phyloP scores from a whole-genome alignment of 1,140 invertebrate genomes.

The Sarcophaga peregrina region DNA sequence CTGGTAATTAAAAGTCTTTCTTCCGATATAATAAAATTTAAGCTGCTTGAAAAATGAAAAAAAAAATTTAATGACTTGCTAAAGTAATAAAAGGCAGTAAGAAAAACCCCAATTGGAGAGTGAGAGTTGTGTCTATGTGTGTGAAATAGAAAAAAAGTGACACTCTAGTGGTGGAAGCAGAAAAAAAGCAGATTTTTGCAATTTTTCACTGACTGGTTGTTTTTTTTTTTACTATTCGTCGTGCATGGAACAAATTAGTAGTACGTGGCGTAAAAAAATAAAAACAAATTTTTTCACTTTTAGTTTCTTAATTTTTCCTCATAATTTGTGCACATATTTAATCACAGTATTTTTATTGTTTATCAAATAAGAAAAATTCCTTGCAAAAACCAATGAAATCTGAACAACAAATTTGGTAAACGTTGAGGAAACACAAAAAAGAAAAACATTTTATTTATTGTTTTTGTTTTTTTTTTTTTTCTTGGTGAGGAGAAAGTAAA shows the following conservation, averaged over 20 bases:
- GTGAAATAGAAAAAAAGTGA: conserved; percentile 35
- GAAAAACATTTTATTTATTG: conserved; percentile 3
- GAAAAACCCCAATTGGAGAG: conserved; percentile 23
- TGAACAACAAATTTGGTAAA: neutral
- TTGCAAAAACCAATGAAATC: neutral
- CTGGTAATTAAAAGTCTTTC: neutral
- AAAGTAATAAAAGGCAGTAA: neutral
- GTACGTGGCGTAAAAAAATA: conserved; percentile 35
- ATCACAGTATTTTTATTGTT: neutral
- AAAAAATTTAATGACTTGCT: neutral
- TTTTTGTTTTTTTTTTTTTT: neutral
- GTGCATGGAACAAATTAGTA: conserved; percentile 22
- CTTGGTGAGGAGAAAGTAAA: neutral
- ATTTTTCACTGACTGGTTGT: conserved; percentile 24
- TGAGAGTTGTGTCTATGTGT: conserved; percentile 33
- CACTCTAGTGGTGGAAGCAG: conserved; percentile 4
- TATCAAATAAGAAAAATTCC: conserved; percentile 2
- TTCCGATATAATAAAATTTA: neutral
- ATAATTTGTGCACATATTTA: neutral
- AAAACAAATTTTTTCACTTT: neutral
- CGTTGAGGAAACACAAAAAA: neutral
- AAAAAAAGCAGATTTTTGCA: conserved; percentile 19
- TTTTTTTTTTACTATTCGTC: conserved; percentile 25
- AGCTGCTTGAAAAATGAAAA: conserved; percentile 6
- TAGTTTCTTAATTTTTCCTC: neutral